Base-by-base conservation (phyloP, 2,888 invertebrate species). In the Allacma fusca region DNA sequence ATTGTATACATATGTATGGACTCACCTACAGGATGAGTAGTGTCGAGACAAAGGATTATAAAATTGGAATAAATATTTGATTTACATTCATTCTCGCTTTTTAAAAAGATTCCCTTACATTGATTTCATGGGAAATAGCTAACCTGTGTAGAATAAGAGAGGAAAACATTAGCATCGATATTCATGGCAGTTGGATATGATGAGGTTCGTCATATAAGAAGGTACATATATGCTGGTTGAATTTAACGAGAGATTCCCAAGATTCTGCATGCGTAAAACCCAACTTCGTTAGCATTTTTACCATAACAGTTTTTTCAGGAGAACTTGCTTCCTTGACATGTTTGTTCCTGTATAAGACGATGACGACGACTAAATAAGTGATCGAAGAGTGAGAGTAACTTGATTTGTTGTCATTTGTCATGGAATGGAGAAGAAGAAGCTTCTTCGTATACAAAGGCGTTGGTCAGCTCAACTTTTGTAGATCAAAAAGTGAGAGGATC, bases 51-150 rank as follows among this genome's bases (percentile, higher is more conserved):
- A 50, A 50, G 50, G n/a, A 5, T 50, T 50, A 16, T 50, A 19
- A 50, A 50, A 50, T 50, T 50, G 50, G n/a, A 50, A 50, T 50
- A 50, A 50, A 50, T 50, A 50, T 50, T 50, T 50, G 50, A 50
- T 50, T 50, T 50, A 50, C 50, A 50, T 50, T n/a, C 9, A 50
- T 50, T 19, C 19, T 50, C 9, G 19, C 50, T 50, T 50, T 50
- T 50, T 2, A 50, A 9, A 19, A 9, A 50, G 16, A 9, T 50
- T 50, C 19, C 16, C 19, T 50, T n/a, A 50, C 19, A 50, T 16
- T 50, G 16, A 50, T 19, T 13, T 13, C 1, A 19, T 34, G 34
- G 34, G 34, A 34, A 34, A 9, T 34, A n/a, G n/a, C n/a, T n/a
- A n/a, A n/a, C n/a, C n/a, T n/a, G n/a, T n/a, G n/a, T n/a, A n/a